Evolutionary conservation across 1,140 invertebrate species (phyloP), one percentile per base, ranked within the genome.

Genomic region (Hesperophylax magnus): DNA sequence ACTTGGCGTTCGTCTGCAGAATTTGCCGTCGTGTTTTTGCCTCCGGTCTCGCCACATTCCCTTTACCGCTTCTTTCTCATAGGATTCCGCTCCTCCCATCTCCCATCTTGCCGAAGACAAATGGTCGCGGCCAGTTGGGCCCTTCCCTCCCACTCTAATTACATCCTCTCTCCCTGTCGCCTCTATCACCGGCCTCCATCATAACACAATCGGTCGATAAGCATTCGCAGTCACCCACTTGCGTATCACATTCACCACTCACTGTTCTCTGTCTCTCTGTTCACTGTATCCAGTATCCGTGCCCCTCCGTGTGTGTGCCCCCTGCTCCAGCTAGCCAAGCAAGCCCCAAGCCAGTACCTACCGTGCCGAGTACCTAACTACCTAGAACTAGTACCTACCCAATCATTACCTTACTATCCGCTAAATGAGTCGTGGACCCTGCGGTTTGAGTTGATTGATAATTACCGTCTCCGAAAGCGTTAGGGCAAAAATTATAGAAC

Each of bases 1-100:
- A 61, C 24, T 80, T 31, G 77, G 27, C 54, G 61, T 75, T 85
- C 85, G 87, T 86, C 85, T 80, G 78, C 67, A 65, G 47, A 71
- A 78, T 75, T 65, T 71, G 75, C 79, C 79, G 79, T 72, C 81
- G 71, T 85, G 88, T 90, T 90, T 91, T 91, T 91, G 88, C 87
- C 86, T 85, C 85, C 88, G 88, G 88, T 90, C 89, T 89, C 77
- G 89, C 89, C 88, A 88, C 88, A 87, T 88, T 88, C 86, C 87
- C 88, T 87, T 87, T 87, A 85, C 87, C 86, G 85, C 86, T 85
- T 87, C 86, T 86, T 87, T 86, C 89, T 88, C 88, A 88, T 89
- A 88, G 90, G 89, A 88, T 87, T 89, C 89, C 84, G 78, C 85
- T 85, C 85, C 84, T 85, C 85, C 85, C 86, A 85, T 85, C 85